Evolutionary conservation across 2,797 vertebrate species (phyloP), one percentile per base, ranked within the genome.

Genomic region (Rhynchotus rufescens): DNA sequence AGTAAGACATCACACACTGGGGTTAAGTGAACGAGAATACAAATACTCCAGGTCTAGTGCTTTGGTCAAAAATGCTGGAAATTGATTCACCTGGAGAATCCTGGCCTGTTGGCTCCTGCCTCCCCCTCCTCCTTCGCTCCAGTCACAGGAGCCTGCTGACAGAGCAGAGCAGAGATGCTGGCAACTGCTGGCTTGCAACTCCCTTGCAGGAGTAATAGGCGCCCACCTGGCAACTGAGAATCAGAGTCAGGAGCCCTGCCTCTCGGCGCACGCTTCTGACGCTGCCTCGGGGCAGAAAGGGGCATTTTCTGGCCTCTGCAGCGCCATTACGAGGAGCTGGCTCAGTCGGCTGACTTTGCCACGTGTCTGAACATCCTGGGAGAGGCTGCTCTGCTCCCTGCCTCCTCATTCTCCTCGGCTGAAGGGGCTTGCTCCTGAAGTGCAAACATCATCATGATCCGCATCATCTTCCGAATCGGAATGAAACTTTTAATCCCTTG

Each of bases 31-130:
- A 68, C 30, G 44, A 47, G 17, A 67, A 65, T 6, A 75, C 12
- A 71, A 57, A 60, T 1, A 28, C 0, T 1, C 4, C 1, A 1
- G 2, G 12, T 2, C 6, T 1, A 32, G 15, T 12, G 11, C 15
- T 44, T 26, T 40, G 60, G n/a, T 34, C 28, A 44, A 3, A n/a
- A 57, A 78, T 10, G 3, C 28, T 68, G 16, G n/a, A 20, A 89
- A 54, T 3, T 28, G 17, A 73, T 36, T 32, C n/a, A 36, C 36
- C n/a, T 84, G 12, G 15, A 61, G 40, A 81, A 32, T 36, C 22
- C 13, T n/a, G 30, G 54, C 30, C 30, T 20, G 17, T 11, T n/a
- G 30, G 30, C 54, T 81, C 9, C 34, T 67, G 4, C 44, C 25
- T 61, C 44, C 47, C 20, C 74, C 28, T 19, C 78, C 78, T 38